Evolutionary conservation across 2,113 vertebrate genomes (phyloP).

Genomic region (Vanacampus margaritifer): DNA sequence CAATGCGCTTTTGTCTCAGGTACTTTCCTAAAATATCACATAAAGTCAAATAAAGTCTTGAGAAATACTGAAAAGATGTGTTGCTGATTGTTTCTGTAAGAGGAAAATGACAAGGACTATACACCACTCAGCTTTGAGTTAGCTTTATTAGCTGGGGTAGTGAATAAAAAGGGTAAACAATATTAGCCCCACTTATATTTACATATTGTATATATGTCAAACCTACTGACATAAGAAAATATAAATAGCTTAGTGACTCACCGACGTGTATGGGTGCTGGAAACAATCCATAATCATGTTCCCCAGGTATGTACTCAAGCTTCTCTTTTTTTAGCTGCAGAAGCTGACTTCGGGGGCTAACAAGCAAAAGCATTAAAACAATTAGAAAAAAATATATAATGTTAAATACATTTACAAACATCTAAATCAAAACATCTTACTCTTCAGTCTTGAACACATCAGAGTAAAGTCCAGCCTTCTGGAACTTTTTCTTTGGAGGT

Average conservation of each 20-base stretch:
- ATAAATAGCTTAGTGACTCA: constrained; percentile 65
- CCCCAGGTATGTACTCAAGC: constrained; percentile 89
- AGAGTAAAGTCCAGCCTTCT: constrained; percentile 78
- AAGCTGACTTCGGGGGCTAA: constrained; percentile 89
- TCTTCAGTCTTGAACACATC: constrained; percentile 77
- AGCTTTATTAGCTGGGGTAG: neutral
- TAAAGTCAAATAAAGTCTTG: neutral
- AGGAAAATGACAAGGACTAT: neutral
- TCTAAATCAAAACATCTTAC: constrained; percentile 48
- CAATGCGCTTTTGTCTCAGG: constrained; percentile 93
- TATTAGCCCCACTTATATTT: neutral
- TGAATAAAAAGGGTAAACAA: neutral
- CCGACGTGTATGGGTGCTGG: constrained; percentile 94
- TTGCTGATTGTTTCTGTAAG: neutral
- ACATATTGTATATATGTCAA: neutral
- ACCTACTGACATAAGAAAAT: neutral
- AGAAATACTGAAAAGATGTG: neutral
- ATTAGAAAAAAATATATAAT: neutral
- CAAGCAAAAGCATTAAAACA: neutral
- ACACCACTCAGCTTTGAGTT: neutral
- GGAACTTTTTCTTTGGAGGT: constrained; percentile 79
- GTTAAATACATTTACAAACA: neutral
- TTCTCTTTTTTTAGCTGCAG: constrained; percentile 95
- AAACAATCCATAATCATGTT: constrained; percentile 91
- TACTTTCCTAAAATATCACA: constrained; percentile 84